Conservation (phyloP, 2,888 invertebrate genomes). For the Euphydryas editha region DNA sequence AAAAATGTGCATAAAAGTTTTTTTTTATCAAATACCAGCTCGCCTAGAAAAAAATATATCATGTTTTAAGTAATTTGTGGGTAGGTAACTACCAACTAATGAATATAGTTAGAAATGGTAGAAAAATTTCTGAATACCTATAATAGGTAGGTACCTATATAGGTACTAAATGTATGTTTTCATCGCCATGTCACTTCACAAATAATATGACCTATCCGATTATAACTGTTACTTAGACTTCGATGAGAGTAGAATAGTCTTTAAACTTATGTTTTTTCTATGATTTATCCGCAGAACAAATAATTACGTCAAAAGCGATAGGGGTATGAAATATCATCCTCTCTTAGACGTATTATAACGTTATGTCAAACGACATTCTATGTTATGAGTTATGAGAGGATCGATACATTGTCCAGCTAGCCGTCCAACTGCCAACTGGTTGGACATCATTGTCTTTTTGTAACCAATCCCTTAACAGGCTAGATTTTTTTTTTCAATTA, state of each 20-base stretch:
- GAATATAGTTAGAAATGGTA: neutral
- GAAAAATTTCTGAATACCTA: neutral
- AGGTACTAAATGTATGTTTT: neutral
- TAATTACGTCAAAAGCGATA: constrained; percentile 1
- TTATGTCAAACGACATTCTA: constrained; percentile 29
- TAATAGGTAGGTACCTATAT: too few relatives aligned
- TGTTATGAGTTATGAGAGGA: constrained; percentile 34
- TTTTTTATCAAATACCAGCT: too few relatives aligned
- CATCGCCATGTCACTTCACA: neutral
- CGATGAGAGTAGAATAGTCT: too few relatives aligned
- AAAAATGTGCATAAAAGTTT: too few relatives aligned
- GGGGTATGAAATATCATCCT: neutral
- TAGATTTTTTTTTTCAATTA: constrained; percentile 75
- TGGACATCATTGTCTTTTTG: constrained; percentile 41
- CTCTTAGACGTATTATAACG: constrained; percentile 19
- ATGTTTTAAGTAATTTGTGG: constrained; percentile 5
- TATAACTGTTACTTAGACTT: neutral
- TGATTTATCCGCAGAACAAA: neutral
- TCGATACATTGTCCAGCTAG: constrained; percentile 29
- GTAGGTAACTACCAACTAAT: neutral
- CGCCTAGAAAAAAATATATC: too few relatives aligned
- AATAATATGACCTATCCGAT: neutral
- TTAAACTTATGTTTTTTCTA: neutral
- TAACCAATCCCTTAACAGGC: constrained; percentile 40
- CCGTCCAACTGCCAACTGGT: constrained; percentile 38